These are phyloP conservation scores for Myotis yumanensis DNA, from an alignment of 2,113 vertebrate species.

Conservation along the genomic window DNA sequence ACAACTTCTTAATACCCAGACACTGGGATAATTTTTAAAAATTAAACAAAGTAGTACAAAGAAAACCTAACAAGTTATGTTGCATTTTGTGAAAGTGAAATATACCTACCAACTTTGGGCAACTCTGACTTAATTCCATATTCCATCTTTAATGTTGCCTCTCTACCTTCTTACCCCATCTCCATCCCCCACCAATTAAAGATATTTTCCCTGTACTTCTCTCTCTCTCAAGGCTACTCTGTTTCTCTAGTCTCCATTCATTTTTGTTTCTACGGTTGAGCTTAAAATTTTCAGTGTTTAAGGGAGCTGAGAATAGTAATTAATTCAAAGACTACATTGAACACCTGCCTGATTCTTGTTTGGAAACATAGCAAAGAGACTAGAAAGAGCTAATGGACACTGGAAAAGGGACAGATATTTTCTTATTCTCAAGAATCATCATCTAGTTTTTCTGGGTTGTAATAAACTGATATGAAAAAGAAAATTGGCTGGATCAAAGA, in stretches of 20 bases:
- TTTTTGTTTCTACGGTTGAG: neutral
- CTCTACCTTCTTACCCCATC: neutral
- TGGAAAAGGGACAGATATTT: neutral
- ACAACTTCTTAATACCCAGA: conserved; percentile 33
- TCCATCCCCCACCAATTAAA: neutral
- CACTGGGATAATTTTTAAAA: neutral
- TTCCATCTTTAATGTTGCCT: neutral
- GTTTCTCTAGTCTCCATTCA: neutral
- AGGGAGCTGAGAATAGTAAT: neutral
- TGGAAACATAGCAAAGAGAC: neutral
- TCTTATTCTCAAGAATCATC: neutral
- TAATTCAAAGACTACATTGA: neutral
- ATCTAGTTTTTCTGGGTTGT: neutral
- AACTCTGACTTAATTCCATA: neutral
- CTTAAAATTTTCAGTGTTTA: neutral
- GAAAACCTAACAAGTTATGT: neutral
- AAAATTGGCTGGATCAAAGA: neutral
- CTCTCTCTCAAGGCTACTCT: neutral
- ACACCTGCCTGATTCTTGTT: neutral
- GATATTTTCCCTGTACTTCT: neutral
- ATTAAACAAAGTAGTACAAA: neutral
- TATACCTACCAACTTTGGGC: neutral
- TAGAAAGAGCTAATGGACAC: neutral
- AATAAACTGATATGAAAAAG: neutral
- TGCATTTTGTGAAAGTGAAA: neutral